These are phyloP conservation scores for Opisthocomus hoazin DNA, from an alignment of 2,113 vertebrate species.

Conservation along the genomic window DNA sequence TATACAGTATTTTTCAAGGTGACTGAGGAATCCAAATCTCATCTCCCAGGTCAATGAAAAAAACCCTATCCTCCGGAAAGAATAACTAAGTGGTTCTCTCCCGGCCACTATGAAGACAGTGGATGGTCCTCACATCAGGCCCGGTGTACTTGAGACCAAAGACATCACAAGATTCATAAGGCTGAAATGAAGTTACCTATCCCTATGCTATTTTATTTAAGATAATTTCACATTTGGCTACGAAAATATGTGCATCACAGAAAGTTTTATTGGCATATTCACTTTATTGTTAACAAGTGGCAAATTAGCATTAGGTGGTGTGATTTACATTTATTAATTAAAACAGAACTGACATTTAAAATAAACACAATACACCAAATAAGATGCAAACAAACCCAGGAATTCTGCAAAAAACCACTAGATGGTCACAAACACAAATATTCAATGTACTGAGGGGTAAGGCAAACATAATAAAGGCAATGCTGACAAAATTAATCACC, in stretches of 20 bases:
- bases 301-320: neutral
- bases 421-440: neutral
- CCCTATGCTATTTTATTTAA: neutral
- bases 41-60: neutral
- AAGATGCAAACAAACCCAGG: neutral
- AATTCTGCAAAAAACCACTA: neutral
- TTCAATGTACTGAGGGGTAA: neutral
- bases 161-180: neutral
- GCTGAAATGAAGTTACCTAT: neutral
- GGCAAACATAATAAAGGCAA: constrained; percentile 22
- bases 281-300: constrained; percentile 50
- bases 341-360: constrained; percentile 8
- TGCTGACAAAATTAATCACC: neutral
- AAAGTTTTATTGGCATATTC: neutral
- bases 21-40: neutral
- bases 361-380: neutral
- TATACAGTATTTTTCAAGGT: neutral
- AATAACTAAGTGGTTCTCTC: neutral
- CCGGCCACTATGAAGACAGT: neutral
- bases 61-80: neutral
- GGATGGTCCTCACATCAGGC: neutral
- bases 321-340: constrained; percentile 16
- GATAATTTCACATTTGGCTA: neutral
- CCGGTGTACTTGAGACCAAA: neutral
- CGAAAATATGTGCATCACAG: neutral